Percentiles rank a stretch among this genome's conserved stretches.
These are phyloP conservation scores for Aphaenogaster rudis DNA, from an alignment of 1,140 invertebrate species.

Conservation along the genomic window DNA sequence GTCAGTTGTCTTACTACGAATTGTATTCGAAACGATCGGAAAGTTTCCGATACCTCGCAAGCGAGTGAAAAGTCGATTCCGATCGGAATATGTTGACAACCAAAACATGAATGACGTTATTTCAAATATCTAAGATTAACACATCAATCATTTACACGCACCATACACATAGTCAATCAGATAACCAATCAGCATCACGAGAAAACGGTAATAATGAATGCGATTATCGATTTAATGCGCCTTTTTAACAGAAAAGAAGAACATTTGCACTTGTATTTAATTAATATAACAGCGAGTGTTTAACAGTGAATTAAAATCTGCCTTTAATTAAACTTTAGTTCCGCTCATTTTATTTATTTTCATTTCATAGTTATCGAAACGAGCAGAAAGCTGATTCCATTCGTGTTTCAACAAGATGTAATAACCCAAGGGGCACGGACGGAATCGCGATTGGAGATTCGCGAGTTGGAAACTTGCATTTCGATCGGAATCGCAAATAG, in stretches of 20 bases:
- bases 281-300: not conserved
- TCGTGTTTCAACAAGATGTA: not conserved
- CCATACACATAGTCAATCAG: not conserved
- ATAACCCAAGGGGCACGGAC: not conserved
- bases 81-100: not conserved
- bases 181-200: not conserved
- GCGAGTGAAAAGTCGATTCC: not conserved
- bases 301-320: not conserved
- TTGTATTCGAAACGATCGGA: not conserved
- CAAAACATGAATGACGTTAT: not conserved
- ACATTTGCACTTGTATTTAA: not conserved
- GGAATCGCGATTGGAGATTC: not conserved
- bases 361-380: not conserved
- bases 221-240: not conserved
- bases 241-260: not conserved
- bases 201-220: not conserved
- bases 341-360: not conserved
- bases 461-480: not conserved
- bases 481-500: not conserved
- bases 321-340: not conserved
- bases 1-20: not conserved
- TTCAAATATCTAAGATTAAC: not conserved
- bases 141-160: not conserved
- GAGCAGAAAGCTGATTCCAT: not conserved
- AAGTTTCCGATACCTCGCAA: not conserved